A percentile compares a stretch with the other conserved stretches of the same genome.
Conservation (phyloP, 2,888 invertebrate genomes). For the Spodoptera picta region DNA sequence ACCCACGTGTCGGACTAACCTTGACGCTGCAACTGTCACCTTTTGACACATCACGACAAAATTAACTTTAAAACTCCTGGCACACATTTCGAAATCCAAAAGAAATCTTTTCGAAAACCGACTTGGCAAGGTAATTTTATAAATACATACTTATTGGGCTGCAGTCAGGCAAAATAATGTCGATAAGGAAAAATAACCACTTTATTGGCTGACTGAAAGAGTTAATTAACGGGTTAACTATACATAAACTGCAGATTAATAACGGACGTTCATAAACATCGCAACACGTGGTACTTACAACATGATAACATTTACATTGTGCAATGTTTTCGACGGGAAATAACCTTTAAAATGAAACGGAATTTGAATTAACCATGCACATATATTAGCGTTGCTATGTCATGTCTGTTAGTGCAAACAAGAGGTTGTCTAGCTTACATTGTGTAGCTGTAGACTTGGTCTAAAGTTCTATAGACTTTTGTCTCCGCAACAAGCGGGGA, state of each 20-base stretch:
- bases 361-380: constrained; percentile 9
- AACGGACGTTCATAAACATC: constrained; percentile 24
- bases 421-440: constrained; percentile 12
- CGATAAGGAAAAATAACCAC: constrained; percentile 25
- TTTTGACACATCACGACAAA: constrained; percentile 34
- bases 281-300: constrained; percentile 24
- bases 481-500: constrained; percentile 13
- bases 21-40: constrained; percentile 47
- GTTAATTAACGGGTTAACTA: constrained; percentile 22
- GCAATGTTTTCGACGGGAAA: constrained; percentile 26
- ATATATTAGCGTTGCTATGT: constrained; percentile 16
- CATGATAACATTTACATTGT: constrained; percentile 23
- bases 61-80: constrained; percentile 20
- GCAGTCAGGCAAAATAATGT: constrained; percentile 1
- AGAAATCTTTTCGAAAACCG: neutral
- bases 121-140: no score
- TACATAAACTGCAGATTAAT: constrained; percentile 21
- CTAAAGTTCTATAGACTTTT: constrained; percentile 19
- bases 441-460: constrained; percentile 2
- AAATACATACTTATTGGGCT: neutral
- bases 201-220: constrained; percentile 10
- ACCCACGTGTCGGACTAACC: constrained; percentile 49
- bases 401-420: constrained; percentile 8
- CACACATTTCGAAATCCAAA: constrained; percentile 23
- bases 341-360: constrained; percentile 9